Percentiles rank a stretch among this genome's conserved stretches.
Evolutionary conservation across 35 echinoderm and acorn worm genomes (phyloP).

Genomic region (Apostichopus californicus): DNA sequence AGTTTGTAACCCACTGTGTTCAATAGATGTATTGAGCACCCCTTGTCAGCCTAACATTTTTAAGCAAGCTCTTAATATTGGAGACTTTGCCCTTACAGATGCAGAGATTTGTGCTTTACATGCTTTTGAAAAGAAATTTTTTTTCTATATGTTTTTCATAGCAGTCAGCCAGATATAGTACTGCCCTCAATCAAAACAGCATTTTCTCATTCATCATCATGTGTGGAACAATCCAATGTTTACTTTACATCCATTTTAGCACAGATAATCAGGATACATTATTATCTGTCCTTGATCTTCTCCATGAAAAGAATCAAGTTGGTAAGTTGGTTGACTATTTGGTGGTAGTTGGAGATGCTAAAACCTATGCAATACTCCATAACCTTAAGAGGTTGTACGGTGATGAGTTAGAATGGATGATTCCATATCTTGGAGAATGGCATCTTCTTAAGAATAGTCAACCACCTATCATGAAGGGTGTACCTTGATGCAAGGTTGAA

Average conservation of each 20-base stretch:
- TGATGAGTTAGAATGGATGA: slow-evolving; percentile 53
- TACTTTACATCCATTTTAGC: slow-evolving; percentile 35
- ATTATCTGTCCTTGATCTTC: slow-evolving; percentile 26
- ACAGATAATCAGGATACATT: slow-evolving; percentile 50
- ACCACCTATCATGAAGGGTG: no score
- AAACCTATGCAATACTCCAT: slow-evolving; percentile 34
- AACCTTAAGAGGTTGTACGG: slow-evolving; percentile 43
- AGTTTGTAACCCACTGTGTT: not conserved
- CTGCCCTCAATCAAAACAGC: slow-evolving; percentile 27
- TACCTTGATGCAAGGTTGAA: slow-evolving; percentile 54
- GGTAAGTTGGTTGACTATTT: slow-evolving; percentile 28
- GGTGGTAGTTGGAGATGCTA: slow-evolving; percentile 58
- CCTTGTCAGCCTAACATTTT: not conserved
- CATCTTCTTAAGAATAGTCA: slow-evolving; percentile 54
- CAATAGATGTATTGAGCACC: slow-evolving; percentile 33
- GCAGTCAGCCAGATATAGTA: not conserved
- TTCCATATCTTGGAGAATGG: slow-evolving; percentile 61
- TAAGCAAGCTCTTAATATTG: not conserved
- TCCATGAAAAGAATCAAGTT: slow-evolving; percentile 36
- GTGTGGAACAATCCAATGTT: slow-evolving; percentile 10
- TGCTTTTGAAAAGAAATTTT: not conserved
- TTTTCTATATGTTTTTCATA: slow-evolving; percentile 14
- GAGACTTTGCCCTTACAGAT: not conserved
- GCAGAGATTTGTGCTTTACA: not conserved
- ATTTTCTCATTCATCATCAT: not conserved